Evolutionary conservation across 1,140 invertebrate genomes (phyloP), one percentile per base, ranked within the genome.

Genomic region (Meteorus sp.): DNA sequence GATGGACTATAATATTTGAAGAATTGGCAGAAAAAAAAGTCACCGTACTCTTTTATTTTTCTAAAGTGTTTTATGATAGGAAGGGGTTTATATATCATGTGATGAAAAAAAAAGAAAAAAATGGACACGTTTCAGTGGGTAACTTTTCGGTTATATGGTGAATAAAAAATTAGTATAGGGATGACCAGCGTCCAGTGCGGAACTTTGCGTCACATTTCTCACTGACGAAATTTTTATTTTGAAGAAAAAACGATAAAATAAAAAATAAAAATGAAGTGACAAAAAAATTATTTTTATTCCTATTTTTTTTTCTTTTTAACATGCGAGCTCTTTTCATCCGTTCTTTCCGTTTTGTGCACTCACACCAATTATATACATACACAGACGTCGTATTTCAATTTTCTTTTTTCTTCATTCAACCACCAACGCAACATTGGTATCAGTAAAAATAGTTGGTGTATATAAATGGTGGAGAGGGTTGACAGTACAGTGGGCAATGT

Each of bases 151-250:
- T n/a, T n/a, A n/a, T n/a, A n/a, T 9, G 9, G 19, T 19, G 25
- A 52, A 59, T 52, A 52, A 57, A 58, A 52, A 52, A 58, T 58
- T 51, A 58, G 23, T 51, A 33, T 44, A 33, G 43, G 33, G n/a
- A n/a, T n/a, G n/a, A n/a, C n/a, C 20, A 29, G 29, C 50, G 50
- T 20, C 17, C 44, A 35, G 23, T 52, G 19, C 56, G 56, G 56
- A 59, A 59, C 37, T 59, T 52, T 27, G 48, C 39, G 56, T 59
- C 48, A 59, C 56, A 59, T 52, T 43, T 59, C 48, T 59, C 56
- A 59, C 56, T 41, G 13, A 29, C 39, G 56, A 33, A 37, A 23
- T 59, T 59, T 59, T 41, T 29, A 8, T 25, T n/a, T n/a, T n/a
- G n/a, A n/a, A n/a, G n/a, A 6, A 31, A 31, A 11, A 2, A 31